Evolutionary conservation across 2,113 vertebrate species (phyloP).

Genomic region (Rostratula benghalensis): DNA sequence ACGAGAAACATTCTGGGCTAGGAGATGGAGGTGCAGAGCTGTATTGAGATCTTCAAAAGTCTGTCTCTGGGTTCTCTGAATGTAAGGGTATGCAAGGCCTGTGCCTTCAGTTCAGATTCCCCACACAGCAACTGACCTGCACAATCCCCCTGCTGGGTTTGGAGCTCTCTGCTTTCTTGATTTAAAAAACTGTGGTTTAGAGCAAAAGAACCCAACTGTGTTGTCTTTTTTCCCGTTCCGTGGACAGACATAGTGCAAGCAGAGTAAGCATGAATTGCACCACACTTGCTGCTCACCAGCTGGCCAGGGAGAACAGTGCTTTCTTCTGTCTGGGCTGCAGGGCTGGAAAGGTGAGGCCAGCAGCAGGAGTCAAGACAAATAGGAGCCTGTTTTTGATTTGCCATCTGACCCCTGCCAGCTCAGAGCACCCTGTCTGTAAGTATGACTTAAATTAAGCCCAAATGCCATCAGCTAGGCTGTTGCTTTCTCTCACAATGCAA

Average conservation of each 20-base stretch:
- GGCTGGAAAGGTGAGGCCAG: slow-evolving; percentile 58
- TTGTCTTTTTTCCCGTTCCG: not conserved
- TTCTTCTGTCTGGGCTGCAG: slow-evolving; percentile 35
- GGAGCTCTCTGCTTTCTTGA: not conserved
- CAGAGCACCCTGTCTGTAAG: slow-evolving; percentile 56
- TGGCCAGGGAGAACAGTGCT: slow-evolving; percentile 59
- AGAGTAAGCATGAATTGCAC: not conserved
- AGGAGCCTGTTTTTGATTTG: slow-evolving; percentile 66
- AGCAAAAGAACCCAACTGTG: not conserved
- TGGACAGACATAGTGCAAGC: not conserved
- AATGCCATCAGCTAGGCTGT: slow-evolving; percentile 33
- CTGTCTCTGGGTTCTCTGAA: not conserved
- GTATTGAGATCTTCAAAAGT: not conserved
- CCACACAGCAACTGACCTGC: not conserved
- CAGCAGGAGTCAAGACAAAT: slow-evolving; percentile 66
- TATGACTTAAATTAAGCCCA: slow-evolving; percentile 52
- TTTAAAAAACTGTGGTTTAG: not conserved
- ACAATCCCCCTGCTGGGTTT: not conserved
- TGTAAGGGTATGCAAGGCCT: no score
- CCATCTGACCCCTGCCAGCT: slow-evolving; percentile 66
- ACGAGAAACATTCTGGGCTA: not conserved
- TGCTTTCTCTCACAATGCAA: slow-evolving; percentile 38
- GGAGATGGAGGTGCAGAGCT: not conserved
- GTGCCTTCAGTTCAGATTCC: not conserved
- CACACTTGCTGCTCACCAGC: slow-evolving; percentile 53